Evolutionary conservation across 2,888 invertebrate genomes (phyloP), one percentile per base, ranked within the genome.

Genomic region (Sphaeridia pumilis): DNA sequence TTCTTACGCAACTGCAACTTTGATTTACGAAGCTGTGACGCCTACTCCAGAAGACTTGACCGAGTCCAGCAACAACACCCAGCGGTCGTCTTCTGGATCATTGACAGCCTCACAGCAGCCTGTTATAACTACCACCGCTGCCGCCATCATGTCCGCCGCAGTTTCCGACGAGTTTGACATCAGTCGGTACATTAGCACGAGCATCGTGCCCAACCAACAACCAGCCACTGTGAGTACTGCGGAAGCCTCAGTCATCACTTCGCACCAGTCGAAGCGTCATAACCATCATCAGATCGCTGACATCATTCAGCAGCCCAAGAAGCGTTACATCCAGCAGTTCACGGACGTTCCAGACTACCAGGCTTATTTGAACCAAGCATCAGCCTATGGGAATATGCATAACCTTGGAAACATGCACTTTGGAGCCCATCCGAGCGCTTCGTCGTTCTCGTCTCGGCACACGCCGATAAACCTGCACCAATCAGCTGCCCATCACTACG

Each of bases 241-340:
- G 17, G 38, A 38, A 17, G 38, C 38, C 7, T 38, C 38, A 4
- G 38, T 38, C 5, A 38, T 38, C 5, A 38, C 28, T 47, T 38
- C 38, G 5, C 38, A 38, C 17, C 7, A 38, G 7, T 38, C 38
- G 35, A 47, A 47, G 35, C 31, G 47, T 2, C 34, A 34, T 17
- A 35, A 34, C n/a, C 22, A 12, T 21, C 35, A 47, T 22, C 31
- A n/a, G 21, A 21, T 47, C 4, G 24, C 17, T 7, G 34, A 47
- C 14, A 47, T 47, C 10, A 22, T 47, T 22, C 47, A 47, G 35
- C 47, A 47, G 35, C 47, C 47, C 10, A 47, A 47, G 14, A 47
- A 47, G 45, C 45, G 45, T 20, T 25, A 25, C 7, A n/a, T 44
- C 7, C 45, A 44, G 4, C 45, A 44, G 22, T 44, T 26, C n/a